These are phyloP conservation scores for Andrena flavipes DNA, from an alignment of 2,888 invertebrate species.

Conservation along the genomic window DNA sequence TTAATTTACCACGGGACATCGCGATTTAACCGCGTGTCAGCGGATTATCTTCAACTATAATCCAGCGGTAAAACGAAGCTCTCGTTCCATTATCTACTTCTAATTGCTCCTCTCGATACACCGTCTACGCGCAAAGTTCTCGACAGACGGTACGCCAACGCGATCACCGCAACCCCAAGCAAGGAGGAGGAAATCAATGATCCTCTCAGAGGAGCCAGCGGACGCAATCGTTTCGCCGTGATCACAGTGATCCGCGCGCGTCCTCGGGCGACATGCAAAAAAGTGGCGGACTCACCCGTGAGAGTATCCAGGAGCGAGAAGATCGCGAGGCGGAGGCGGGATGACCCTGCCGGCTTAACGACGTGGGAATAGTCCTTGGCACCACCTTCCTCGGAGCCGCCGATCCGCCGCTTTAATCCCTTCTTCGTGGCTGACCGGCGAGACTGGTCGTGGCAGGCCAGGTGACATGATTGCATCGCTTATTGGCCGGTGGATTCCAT, in stretches of 20 bases:
- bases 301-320: slow-evolving; percentile 40
- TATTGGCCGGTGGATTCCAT: slow-evolving; percentile 71
- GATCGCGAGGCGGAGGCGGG: slow-evolving; percentile 52
- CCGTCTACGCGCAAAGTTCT: no score
- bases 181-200: neutral
- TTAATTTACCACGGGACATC: slow-evolving; percentile 7
- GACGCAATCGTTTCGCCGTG: slow-evolving; percentile 5
- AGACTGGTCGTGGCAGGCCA: slow-evolving; percentile 37
- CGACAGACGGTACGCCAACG: no score
- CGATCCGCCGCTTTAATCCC: slow-evolving; percentile 35
- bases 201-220: neutral
- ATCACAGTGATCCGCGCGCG: slow-evolving; percentile 11
- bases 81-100: no score
- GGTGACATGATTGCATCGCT: slow-evolving; percentile 75
- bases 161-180: neutral
- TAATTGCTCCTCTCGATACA: neutral
- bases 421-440: slow-evolving; percentile 11
- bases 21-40: neutral
- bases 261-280: slow-evolving; percentile 59
- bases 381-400: slow-evolving; percentile 45
- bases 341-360: slow-evolving; percentile 66
- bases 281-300: slow-evolving; percentile 20
- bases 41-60: neutral
- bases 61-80: no score
- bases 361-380: slow-evolving; percentile 70